phyloP scores from a whole-genome alignment of 2,113 vertebrate genomes.

The Pitta sordida region DNA sequence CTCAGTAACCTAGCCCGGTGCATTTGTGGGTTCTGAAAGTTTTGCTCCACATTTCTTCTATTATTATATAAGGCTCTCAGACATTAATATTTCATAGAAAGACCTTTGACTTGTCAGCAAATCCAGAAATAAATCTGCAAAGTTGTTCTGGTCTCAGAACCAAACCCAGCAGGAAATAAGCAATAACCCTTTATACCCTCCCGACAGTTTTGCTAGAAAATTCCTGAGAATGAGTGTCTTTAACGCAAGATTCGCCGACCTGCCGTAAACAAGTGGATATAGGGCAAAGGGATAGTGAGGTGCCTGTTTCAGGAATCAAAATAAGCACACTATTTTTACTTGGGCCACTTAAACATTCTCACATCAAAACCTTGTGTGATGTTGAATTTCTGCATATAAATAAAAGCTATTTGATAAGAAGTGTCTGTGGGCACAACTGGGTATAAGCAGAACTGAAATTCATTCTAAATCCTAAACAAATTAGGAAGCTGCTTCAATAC shows the following conservation, averaged over 20 bases:
- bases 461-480: background rate
- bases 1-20: background rate
- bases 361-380: background rate
- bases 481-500: accelerated
- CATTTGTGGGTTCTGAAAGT: background rate
- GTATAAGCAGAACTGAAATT: background rate
- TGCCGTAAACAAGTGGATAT: background rate
- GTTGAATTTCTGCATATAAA: background rate
- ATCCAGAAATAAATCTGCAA: background rate
- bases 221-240: background rate
- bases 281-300: background rate
- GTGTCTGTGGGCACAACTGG: accelerated
- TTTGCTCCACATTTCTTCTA: background rate
- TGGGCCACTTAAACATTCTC: background rate
- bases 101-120: background rate
- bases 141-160: background rate
- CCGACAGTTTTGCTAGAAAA: background rate
- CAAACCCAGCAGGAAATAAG: background rate
- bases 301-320: background rate
- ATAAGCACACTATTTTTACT: background rate
- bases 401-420: background rate
- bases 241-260: background rate
- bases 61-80: background rate
- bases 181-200: background rate
- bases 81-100: background rate